Evolutionary conservation across 1,140 invertebrate genomes (phyloP).

Genomic region (Formica selysi): DNA sequence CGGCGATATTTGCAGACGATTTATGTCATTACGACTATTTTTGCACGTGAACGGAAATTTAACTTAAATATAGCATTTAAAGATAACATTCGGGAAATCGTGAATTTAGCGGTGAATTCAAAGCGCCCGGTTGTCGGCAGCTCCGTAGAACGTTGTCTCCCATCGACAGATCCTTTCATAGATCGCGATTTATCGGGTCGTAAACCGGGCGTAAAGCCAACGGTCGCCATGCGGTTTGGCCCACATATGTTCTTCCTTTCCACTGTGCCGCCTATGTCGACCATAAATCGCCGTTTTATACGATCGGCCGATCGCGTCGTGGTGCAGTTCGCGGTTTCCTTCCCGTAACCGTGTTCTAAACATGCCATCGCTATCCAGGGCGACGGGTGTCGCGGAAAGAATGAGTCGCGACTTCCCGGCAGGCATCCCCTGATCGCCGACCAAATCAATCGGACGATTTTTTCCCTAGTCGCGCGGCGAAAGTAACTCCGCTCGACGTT

Average conservation of each 20-base stretch:
- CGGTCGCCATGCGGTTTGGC: slow-evolving; percentile 75
- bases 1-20: not conserved
- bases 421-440: not conserved
- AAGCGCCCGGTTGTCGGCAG: slow-evolving; percentile 14
- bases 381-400: not conserved
- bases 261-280: slow-evolving; percentile 35
- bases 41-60: not conserved
- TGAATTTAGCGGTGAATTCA: slow-evolving; percentile 15
- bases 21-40: not conserved
- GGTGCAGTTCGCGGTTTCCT: slow-evolving; percentile 81
- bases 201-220: slow-evolving; percentile 77
- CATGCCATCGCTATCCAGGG: not conserved
- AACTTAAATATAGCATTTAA: slow-evolving; percentile 24
- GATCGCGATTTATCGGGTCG: slow-evolving; percentile 83
- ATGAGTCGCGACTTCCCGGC: not conserved
- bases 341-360: slow-evolving; percentile 74
- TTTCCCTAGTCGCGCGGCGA: not conserved
- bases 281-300: slow-evolving; percentile 83
- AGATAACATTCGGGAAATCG: slow-evolving; percentile 30
- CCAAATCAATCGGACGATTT: not conserved
- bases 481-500: not conserved
- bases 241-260: slow-evolving; percentile 72
- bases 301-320: slow-evolving; percentile 57
- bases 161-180: slow-evolving; percentile 82
- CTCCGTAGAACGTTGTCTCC: slow-evolving; percentile 36